Conservation (phyloP, 2,797 vertebrate species). For the Amblyraja radiata region DNA sequence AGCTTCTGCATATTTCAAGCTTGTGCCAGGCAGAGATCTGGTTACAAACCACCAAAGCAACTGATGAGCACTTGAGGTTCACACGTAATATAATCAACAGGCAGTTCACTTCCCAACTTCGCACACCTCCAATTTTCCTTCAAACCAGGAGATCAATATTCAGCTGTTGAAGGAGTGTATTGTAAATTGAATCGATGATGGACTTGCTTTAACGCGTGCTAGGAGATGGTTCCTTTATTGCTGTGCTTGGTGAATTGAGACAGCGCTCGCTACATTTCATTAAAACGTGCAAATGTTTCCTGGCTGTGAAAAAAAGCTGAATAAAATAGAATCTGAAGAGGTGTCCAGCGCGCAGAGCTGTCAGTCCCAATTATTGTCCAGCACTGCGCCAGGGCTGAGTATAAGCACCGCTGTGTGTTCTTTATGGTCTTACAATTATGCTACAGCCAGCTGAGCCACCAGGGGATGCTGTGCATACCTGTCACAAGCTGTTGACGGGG, state of each 20-base stretch:
- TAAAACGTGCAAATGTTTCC: not conserved
- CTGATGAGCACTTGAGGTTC: slow-evolving; percentile 1
- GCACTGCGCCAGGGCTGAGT: not conserved
- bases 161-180: not conserved
- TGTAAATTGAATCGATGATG: not conserved
- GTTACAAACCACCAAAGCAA: not conserved
- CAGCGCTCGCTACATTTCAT: not conserved
- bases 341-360: not conserved
- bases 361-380: slow-evolving; percentile 28
- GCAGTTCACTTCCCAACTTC: slow-evolving; percentile 18
- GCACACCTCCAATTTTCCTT: not conserved
- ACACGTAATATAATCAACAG: slow-evolving; percentile 10
- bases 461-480: slow-evolving; percentile 33
- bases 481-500: not conserved
- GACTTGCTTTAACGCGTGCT: not conserved
- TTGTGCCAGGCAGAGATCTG: not conserved
- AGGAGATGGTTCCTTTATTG: not conserved
- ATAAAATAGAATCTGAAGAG: not conserved
- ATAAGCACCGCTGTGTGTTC: no score
- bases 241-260: not conserved
- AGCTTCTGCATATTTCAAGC: slow-evolving; percentile 20
- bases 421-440: not conserved
- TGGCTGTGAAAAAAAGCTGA: not conserved
- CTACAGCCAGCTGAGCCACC: not conserved
- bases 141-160: slow-evolving; percentile 28